These are phyloP conservation scores for Cynocephalus volans DNA, from an alignment of 2,113 vertebrate genomes.

Conservation along the genomic window DNA sequence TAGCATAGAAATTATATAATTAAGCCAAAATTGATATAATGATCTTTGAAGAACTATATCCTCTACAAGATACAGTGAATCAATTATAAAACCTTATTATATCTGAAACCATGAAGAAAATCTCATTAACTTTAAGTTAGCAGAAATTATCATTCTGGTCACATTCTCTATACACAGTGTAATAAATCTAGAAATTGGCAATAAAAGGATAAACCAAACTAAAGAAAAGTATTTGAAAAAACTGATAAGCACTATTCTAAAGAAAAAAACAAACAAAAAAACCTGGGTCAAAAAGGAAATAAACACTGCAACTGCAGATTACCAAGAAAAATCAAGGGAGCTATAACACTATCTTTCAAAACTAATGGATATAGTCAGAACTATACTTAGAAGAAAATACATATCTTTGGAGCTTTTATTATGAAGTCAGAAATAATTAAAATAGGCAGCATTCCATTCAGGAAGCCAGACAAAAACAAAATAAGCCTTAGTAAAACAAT, in stretches of 20 bases:
- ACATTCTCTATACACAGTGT: not conserved
- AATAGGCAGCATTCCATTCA: constrained; percentile 1
- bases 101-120: constrained; percentile 59
- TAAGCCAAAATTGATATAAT: constrained; percentile 53
- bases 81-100: constrained; percentile 41
- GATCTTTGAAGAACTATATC: not conserved
- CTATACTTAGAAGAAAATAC: constrained; percentile 38
- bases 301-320: constrained; percentile 35
- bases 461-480: constrained; percentile 37
- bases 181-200: constrained; percentile 32
- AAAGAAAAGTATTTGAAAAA: not conserved
- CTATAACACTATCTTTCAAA: constrained; percentile 35
- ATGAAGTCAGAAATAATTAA: constrained; percentile 52
- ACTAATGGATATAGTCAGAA: constrained; percentile 4
- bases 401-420: not conserved
- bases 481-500: constrained; percentile 47
- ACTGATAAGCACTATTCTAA: not conserved
- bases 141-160: constrained; percentile 53
- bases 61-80: constrained; percentile 24
- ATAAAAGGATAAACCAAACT: constrained; percentile 53
- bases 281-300: constrained; percentile 37
- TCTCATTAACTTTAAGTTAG: constrained; percentile 48
- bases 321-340: constrained; percentile 10
- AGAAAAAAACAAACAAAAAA: constrained; percentile 1
- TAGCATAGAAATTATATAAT: constrained; percentile 44